Conservation (phyloP, 2,113 vertebrate genomes). For the Phyllostomus discolor region DNA sequence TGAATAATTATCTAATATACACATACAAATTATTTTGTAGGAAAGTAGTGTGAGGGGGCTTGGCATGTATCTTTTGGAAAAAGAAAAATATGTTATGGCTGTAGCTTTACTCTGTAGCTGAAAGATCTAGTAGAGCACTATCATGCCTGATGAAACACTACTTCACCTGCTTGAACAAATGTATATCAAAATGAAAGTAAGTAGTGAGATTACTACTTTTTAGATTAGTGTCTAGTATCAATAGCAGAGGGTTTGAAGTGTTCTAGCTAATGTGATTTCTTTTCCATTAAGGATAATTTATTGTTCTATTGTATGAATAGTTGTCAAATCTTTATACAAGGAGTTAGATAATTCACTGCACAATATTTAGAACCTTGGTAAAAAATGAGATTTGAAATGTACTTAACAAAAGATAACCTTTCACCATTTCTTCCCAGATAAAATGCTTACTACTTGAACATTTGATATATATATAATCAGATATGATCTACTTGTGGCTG, state of each 20-base stretch:
- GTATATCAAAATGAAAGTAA: conserved; percentile 55
- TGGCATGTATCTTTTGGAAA: background rate
- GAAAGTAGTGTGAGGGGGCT: background rate
- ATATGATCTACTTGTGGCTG: conserved; percentile 44
- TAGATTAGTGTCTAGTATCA: conserved; percentile 60
- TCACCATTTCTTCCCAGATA: conserved; percentile 33
- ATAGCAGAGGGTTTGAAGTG: conserved; percentile 50
- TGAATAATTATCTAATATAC: background rate
- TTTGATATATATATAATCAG: background rate
- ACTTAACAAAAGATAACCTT: background rate
- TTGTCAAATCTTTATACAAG: conserved; percentile 59
- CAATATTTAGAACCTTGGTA: conserved; percentile 51
- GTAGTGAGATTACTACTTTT: conserved; percentile 48
- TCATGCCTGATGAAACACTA: conserved; percentile 24
- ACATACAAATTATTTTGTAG: background rate
- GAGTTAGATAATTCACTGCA: conserved; percentile 49
- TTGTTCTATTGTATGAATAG: conserved; percentile 53
- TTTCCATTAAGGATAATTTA: conserved; percentile 55
- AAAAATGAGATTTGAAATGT: conserved; percentile 58
- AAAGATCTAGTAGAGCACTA: background rate
- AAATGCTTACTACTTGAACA: conserved; percentile 19
- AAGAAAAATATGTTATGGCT: background rate
- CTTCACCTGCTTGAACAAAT: conserved; percentile 29
- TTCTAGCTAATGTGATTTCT: conserved; percentile 60
- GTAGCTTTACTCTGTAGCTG: background rate